Evolutionary conservation across 2,797 vertebrate genomes (phyloP), one percentile per base, ranked within the genome.

Genomic region (Oophaga sylvatica): DNA sequence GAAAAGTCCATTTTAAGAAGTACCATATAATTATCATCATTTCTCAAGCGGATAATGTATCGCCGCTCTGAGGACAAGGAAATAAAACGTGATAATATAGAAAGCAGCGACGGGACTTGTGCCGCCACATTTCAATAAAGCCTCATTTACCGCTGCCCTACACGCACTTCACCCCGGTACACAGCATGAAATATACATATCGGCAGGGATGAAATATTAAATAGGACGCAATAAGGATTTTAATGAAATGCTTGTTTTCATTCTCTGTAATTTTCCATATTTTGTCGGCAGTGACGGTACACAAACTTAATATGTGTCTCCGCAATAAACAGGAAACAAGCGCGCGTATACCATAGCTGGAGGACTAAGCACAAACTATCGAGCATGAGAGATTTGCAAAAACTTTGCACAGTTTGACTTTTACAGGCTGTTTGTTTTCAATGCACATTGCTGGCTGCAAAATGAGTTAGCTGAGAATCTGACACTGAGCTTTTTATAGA

Each of bases 31-130:
- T 87, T 82, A 81, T 76, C 71, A 29, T 82, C 63, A 83, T 82
- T 77, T 67, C 80, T 87, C 86, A 68, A 71, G 86, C 86, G 77
- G 80, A 87, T 87, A 87, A 87, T 82, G 59, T 73, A 65, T 87
- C 73, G 22, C 57, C 35, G 20, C 45, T 65, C 3, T 81, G 80
- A 70, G 70, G 76, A 82, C 80, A 56, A 67, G 79, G 29, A 77
- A 87, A 87, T 83, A 87, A 82, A 82, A 67, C 60, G 67, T 83
- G 82, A 12, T 63, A 83, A 87, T 87, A 83, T 77, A 57, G 78
- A 83, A n/a, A 45, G 35, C 57, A 56, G n/a, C 78, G n/a, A 19
- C 45, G 71, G 59, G 77, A 80, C 75, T 41, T 70, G 63, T 71
- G 45, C 41, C 56, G 45, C 60, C 65, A 60, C 17, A 48, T 87